A percentile compares a stretch with the other conserved stretches of the same genome.
Evolutionary conservation across 2,888 invertebrate genomes (phyloP).

Genomic region (Omphaloscelis lunosa): DNA sequence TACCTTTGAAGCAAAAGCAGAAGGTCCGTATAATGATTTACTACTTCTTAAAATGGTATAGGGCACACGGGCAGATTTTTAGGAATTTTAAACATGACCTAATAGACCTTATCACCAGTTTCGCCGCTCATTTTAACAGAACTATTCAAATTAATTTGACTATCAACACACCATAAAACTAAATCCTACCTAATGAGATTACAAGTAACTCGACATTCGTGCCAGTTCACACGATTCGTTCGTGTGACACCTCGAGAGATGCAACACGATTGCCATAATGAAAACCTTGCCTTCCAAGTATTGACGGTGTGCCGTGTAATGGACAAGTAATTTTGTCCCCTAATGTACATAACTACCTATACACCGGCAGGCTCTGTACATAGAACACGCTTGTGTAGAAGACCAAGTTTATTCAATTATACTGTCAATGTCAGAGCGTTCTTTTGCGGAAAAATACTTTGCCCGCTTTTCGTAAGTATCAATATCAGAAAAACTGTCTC

Average conservation of each 20-base stretch:
- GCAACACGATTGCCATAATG: conserved; percentile 60
- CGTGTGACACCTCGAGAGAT: conserved; percentile 62
- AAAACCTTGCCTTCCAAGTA: conserved; percentile 57
- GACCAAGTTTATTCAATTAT: conserved; percentile 40
- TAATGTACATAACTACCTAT: conserved; percentile 27
- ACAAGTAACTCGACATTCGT: conserved; percentile 63
- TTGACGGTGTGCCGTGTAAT: conserved; percentile 41
- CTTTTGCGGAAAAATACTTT: conserved; percentile 20
- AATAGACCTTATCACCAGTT: background rate
- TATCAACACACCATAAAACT: conserved; percentile 11
- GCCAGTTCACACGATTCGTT: conserved; percentile 70
- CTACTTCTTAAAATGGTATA: background rate
- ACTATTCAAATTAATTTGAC: conserved; percentile 17
- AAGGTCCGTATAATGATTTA: too few species aligned
- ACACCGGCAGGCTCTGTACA: background rate
- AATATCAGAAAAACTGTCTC: background rate
- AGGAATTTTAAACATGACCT: background rate
- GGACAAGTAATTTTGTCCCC: conserved; percentile 33
- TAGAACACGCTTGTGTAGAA: background rate
- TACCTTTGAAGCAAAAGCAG: background rate
- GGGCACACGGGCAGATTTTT: background rate
- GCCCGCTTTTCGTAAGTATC: background rate
- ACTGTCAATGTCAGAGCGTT: conserved; percentile 14
- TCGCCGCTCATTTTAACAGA: background rate
- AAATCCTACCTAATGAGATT: conserved; percentile 29